phyloP scores from a whole-genome alignment of 2,888 invertebrate species.

The Leptopilina myrica region DNA sequence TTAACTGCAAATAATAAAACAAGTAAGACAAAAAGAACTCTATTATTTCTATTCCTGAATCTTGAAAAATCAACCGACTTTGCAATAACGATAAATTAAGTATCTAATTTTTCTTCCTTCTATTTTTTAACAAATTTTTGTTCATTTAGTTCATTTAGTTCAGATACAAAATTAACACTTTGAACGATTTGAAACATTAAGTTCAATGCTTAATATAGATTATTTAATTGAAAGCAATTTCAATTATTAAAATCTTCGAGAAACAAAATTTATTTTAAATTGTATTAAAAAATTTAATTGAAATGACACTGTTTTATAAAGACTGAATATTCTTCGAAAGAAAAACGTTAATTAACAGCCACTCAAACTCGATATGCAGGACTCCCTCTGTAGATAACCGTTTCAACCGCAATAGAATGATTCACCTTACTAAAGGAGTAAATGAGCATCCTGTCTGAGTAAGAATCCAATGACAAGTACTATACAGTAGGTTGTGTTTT shows the following conservation, averaged over 20 bases:
- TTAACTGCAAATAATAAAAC: too few species aligned
- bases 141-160: too few species aligned
- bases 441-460: slow-evolving; percentile 17
- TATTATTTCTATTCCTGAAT: too few species aligned
- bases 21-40: too few species aligned
- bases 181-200: too few species aligned
- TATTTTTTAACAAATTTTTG: too few species aligned
- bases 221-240: too few species aligned
- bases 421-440: slow-evolving; percentile 11
- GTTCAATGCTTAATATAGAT: too few species aligned
- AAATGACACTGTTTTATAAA: not conserved
- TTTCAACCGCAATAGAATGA: slow-evolving; percentile 5
- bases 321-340: not conserved
- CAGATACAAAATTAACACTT: too few species aligned
- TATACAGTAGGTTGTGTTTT: slow-evolving; percentile 20
- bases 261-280: not conserved
- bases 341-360: slow-evolving; percentile 9
- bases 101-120: too few species aligned
- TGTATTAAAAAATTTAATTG: not conserved
- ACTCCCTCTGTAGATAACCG: not conserved
- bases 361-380: slow-evolving; percentile 12
- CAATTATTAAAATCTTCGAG: not conserved
- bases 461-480: slow-evolving; percentile 1
- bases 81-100: too few species aligned
- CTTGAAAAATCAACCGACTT: too few species aligned